Percentiles rank a stretch among this genome's conserved stretches.
These are phyloP conservation scores for Mythimna pallens DNA, from an alignment of 2,888 invertebrate species.

Conservation along the genomic window DNA sequence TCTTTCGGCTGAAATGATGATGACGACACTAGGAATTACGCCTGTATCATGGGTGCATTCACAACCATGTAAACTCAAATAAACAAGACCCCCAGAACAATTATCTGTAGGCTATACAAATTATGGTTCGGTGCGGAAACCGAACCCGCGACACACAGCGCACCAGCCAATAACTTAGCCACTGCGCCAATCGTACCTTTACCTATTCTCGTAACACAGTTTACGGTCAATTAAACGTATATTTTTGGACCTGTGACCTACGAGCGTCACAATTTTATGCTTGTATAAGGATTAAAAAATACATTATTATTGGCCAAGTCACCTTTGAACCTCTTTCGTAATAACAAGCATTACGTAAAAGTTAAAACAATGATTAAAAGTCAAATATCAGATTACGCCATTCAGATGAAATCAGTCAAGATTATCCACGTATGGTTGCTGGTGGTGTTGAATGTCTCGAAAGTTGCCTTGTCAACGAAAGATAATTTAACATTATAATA, in stretches of 20 bases:
- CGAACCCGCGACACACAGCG: too few relatives aligned
- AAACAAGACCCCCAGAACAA: too few relatives aligned
- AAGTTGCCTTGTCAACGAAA: slow-evolving; percentile 14
- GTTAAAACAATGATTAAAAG: slow-evolving; percentile 43
- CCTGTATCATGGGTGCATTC: too few relatives aligned
- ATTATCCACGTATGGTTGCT: slow-evolving; percentile 31
- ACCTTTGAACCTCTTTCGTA: slow-evolving; percentile 52
- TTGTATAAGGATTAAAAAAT: slow-evolving; percentile 10
- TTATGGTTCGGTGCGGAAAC: too few relatives aligned
- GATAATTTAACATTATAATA: slow-evolving; percentile 9
- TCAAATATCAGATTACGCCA: slow-evolving; percentile 50
- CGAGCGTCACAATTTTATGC: slow-evolving; percentile 8
- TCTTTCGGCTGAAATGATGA: too few relatives aligned
- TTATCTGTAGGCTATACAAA: too few relatives aligned
- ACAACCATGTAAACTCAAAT: too few relatives aligned
- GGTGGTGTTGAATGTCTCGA: slow-evolving; percentile 30
- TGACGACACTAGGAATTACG: too few relatives aligned
- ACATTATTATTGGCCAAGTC: slow-evolving; percentile 27
- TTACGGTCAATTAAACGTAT: background rate
- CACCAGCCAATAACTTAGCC: too few relatives aligned
- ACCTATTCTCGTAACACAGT: background rate
- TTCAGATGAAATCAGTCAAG: slow-evolving; percentile 47
- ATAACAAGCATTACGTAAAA: slow-evolving; percentile 28
- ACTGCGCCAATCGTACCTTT: too few relatives aligned
- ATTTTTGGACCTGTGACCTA: slow-evolving; percentile 10